These are phyloP conservation scores for Rhynchonycteris naso DNA, from an alignment of 2,797 vertebrate species.

Conservation along the genomic window DNA sequence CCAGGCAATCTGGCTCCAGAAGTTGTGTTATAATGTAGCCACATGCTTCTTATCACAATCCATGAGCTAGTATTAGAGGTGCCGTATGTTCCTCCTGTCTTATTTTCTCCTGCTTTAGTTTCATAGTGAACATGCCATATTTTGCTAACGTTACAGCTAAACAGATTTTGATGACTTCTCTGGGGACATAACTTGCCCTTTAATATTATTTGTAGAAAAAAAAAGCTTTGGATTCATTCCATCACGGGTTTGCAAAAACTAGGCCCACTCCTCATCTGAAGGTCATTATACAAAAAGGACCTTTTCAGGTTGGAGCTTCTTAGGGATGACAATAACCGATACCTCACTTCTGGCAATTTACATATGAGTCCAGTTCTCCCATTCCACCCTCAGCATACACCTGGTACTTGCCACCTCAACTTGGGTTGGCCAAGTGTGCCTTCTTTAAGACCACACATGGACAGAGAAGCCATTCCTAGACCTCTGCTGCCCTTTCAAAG, in stretches of 20 bases:
- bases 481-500: background rate
- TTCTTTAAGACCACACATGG: background rate
- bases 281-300: background rate
- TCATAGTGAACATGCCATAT: background rate
- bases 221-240: background rate
- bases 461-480: background rate
- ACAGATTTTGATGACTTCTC: background rate
- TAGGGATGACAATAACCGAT: background rate
- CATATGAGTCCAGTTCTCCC: background rate
- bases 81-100: background rate
- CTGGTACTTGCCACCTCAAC: background rate
- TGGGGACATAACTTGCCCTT: background rate
- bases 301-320: background rate
- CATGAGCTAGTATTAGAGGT: background rate
- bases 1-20: background rate
- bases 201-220: background rate
- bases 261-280: accelerated
- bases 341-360: background rate
- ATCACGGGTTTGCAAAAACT: background rate
- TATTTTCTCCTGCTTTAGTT: background rate
- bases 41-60: background rate
- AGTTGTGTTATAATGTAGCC: background rate
- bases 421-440: background rate
- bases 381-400: background rate
- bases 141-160: background rate